These are phyloP conservation scores for Chiloscyllium punctatum DNA, from an alignment of 2,797 vertebrate genomes.

Conservation along the genomic window DNA sequence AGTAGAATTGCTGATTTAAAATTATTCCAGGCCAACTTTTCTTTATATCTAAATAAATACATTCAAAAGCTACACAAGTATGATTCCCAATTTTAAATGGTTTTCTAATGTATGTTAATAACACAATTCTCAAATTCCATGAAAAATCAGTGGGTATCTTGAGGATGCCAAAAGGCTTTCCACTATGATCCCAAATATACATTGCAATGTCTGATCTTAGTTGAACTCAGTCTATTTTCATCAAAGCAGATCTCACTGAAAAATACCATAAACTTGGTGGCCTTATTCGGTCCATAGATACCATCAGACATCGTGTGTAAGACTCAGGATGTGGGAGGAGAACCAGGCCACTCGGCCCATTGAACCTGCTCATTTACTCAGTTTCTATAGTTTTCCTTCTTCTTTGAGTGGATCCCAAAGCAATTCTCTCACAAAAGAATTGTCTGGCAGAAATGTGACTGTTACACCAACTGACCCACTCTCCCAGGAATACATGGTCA, in stretches of 20 bases:
- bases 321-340: too few relatives aligned
- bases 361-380: background rate
- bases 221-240: background rate
- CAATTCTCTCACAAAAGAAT: background rate
- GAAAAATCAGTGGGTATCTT: background rate
- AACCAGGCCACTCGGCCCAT: too few relatives aligned
- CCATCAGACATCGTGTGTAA: background rate
- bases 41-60: background rate
- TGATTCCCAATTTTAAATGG: background rate
- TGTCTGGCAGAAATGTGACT: background rate
- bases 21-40: background rate
- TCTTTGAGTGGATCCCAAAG: too few relatives aligned
- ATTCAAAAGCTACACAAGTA: background rate
- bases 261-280: background rate
- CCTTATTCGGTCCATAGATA: background rate
- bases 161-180: background rate
- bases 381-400: background rate
- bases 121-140: background rate
- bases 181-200: background rate
- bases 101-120: background rate
- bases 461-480: background rate
- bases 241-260: background rate
- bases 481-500: too few relatives aligned
- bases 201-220: background rate
- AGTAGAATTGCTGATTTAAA: background rate